Evolutionary conservation across 2,888 invertebrate species (phyloP).

Genomic region (Sphecodes monilicornis): DNA sequence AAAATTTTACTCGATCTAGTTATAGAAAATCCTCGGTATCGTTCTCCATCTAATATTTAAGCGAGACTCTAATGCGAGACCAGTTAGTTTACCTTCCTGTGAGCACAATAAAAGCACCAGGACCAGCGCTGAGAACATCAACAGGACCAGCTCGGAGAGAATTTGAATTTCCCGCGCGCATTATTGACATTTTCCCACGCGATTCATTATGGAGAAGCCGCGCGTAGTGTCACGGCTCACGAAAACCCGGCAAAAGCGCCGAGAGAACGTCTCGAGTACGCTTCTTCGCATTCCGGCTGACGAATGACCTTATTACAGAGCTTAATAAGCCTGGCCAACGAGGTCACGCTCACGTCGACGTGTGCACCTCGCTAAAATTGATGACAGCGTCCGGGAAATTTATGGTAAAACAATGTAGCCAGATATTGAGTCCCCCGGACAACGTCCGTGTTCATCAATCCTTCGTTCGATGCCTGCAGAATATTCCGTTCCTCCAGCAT

Average conservation of each 20-base stretch:
- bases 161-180: neutral
- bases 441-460: conserved; percentile 7
- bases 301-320: conserved; percentile 60
- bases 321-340: conserved; percentile 60
- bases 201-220: neutral
- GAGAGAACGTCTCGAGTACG: conserved; percentile 44
- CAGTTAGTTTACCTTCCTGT: no score
- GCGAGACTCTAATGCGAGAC: no score
- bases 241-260: neutral
- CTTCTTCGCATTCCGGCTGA: conserved; percentile 43
- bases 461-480: neutral
- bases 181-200: conserved; percentile 31
- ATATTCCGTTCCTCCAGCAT: neutral
- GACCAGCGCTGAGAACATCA: neutral
- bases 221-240: neutral
- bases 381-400: conserved; percentile 25
- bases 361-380: conserved; percentile 8
- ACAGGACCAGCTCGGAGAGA: neutral
- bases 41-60: neutral
- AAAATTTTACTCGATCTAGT: no score
- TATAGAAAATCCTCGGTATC: neutral
- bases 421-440: neutral
- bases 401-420: conserved; percentile 8
- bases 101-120: no score
- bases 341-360: conserved; percentile 59